Conservation (phyloP, 2,113 vertebrate genomes). For the Hydropotes inermis region DNA sequence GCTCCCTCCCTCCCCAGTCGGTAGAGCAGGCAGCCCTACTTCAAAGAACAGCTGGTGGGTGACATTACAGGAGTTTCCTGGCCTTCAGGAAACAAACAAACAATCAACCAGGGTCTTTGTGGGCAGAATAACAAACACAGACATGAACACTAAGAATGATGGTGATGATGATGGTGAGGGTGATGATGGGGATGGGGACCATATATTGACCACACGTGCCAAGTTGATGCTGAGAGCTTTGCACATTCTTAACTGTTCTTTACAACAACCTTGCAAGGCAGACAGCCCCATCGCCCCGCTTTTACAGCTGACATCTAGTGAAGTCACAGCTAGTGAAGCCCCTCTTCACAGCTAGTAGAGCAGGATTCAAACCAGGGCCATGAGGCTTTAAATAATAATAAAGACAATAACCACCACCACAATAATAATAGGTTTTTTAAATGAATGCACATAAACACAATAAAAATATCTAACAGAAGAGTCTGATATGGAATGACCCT, state of each 20-base stretch:
- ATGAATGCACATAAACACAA: background rate
- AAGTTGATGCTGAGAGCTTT: background rate
- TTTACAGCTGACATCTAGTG: background rate
- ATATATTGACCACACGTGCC: background rate
- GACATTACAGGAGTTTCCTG: slow-evolving; percentile 39
- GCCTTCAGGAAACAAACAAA: slow-evolving; percentile 63
- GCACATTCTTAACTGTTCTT: background rate
- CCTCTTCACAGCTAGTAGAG: background rate
- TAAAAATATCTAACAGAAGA: background rate
- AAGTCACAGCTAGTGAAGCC: background rate
- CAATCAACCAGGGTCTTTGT: background rate
- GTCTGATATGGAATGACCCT: background rate
- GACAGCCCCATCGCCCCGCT: background rate
- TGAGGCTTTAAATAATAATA: background rate
- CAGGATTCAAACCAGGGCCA: background rate
- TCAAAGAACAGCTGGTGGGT: slow-evolving; percentile 55
- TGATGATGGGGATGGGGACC: background rate
- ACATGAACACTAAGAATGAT: background rate
- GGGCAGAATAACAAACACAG: background rate
- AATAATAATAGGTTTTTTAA: background rate
- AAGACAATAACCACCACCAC: background rate
- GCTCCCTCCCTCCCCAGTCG: background rate
- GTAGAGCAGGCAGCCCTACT: slow-evolving; percentile 21
- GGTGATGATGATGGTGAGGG: background rate
- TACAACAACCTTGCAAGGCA: background rate